Evolutionary conservation across 1,140 invertebrate species (phyloP).

Genomic region (Lineus longissimus): DNA sequence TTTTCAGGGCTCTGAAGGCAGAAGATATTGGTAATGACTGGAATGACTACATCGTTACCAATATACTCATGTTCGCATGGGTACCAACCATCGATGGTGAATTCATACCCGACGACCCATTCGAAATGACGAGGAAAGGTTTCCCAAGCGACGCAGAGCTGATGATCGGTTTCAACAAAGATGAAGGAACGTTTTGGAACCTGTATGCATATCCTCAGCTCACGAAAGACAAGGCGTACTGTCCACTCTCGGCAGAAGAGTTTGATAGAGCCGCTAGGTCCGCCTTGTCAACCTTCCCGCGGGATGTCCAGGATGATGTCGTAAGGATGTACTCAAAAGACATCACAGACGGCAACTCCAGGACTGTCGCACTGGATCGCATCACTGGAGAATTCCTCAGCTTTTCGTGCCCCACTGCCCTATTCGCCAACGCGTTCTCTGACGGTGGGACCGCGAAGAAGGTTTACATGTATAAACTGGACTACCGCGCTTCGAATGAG

Average conservation of each 20-base stretch:
- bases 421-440: slow-evolving; percentile 84
- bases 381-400: slow-evolving; percentile 93
- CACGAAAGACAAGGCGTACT: slow-evolving; percentile 74
- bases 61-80: slow-evolving; percentile 72
- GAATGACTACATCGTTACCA: slow-evolving; percentile 80
- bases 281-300: slow-evolving; percentile 63
- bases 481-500: slow-evolving; percentile 72
- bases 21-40: too few species aligned
- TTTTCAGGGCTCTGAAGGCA: too few species aligned
- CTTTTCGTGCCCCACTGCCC: slow-evolving; percentile 89
- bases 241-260: slow-evolving; percentile 23
- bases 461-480: slow-evolving; percentile 79
- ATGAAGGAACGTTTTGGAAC: slow-evolving; percentile 88
- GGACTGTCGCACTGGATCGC: slow-evolving; percentile 80
- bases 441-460: slow-evolving; percentile 71
- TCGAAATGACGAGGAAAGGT: slow-evolving; percentile 70
- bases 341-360: slow-evolving; percentile 75
- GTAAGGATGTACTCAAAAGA: slow-evolving; percentile 87
- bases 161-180: slow-evolving; percentile 83
- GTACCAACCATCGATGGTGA: slow-evolving; percentile 86
- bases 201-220: slow-evolving; percentile 68
- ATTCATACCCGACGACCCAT: slow-evolving; percentile 77
- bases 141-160: slow-evolving; percentile 90
- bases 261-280: slow-evolving; percentile 17
- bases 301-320: slow-evolving; percentile 72